phyloP scores from a whole-genome alignment of 2,888 invertebrate species.

The Chloroclysta siterata region DNA sequence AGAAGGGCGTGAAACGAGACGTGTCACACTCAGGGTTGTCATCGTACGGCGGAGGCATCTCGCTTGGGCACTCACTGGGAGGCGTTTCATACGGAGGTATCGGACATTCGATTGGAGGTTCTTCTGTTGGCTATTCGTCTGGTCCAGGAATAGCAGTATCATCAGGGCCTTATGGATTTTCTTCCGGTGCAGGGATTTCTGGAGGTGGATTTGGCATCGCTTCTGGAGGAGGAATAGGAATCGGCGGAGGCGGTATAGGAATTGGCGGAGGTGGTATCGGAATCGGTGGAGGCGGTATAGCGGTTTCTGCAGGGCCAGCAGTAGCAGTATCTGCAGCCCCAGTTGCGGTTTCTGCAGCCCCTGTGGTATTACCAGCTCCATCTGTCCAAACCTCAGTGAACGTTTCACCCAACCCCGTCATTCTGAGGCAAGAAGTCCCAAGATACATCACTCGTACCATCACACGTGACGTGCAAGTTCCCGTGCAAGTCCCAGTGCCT shows the following conservation, averaged over 20 bases:
- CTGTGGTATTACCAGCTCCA: conserved; percentile 47
- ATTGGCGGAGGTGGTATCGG: conserved; percentile 40
- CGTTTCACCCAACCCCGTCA: conserved; percentile 75
- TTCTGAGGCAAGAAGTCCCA: conserved; percentile 76
- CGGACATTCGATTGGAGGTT: conserved; percentile 17
- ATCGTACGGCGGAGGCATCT: conserved; percentile 21
- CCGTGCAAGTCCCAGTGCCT: conserved; percentile 80
- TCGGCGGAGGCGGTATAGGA: conserved; percentile 20
- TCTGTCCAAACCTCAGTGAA: conserved; percentile 71
- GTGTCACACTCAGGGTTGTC: conserved; percentile 42
- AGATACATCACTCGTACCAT: conserved; percentile 77
- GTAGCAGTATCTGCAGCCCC: conserved; percentile 42
- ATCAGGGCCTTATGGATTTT: conserved; percentile 12
- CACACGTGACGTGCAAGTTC: conserved; percentile 74
- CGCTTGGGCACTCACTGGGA: conserved; percentile 9
- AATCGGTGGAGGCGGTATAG: conserved; percentile 41
- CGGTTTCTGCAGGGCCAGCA: conserved; percentile 28
- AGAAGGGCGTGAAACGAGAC: conserved; percentile 71
- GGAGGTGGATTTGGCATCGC: conserved; percentile 16
- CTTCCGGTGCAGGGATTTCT: conserved; percentile 17
- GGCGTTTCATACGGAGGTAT: conserved; percentile 9
- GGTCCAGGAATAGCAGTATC: conserved; percentile 26
- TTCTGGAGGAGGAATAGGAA: conserved; percentile 12
- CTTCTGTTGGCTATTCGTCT: conserved; percentile 22
- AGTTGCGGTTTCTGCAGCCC: conserved; percentile 41